Conservation (phyloP, 2,113 vertebrate species). For the Gadus chalcogrammus region DNA sequence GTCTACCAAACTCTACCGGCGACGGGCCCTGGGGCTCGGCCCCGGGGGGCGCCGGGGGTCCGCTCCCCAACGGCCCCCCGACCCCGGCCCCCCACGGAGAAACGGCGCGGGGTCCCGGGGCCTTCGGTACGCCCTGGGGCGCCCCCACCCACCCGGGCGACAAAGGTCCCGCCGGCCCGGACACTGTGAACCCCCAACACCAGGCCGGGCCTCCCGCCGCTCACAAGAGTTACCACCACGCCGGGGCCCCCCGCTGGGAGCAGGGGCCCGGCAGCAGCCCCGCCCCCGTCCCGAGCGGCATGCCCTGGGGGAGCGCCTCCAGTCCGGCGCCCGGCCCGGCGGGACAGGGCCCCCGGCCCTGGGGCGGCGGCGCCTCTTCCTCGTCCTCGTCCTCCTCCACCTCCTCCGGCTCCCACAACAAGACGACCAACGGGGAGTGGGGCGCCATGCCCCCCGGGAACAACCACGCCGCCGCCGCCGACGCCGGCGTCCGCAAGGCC, state of each 20-base stretch:
- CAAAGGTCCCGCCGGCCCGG: conserved; percentile 83
- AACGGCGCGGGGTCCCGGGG: conserved; percentile 69
- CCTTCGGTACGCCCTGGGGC: conserved; percentile 88
- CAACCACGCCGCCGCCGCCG: conserved; percentile 67
- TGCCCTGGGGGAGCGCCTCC: conserved; percentile 74
- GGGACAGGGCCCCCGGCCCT: conserved; percentile 75
- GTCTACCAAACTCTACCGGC: conserved; percentile 97
- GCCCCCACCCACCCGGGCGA: conserved; percentile 88
- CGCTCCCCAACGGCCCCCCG: conserved; percentile 82
- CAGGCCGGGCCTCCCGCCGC: conserved; percentile 79
- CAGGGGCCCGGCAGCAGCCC: conserved; percentile 68
- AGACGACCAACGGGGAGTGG: conserved; percentile 84
- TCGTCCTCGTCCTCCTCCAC: conserved; percentile 75
- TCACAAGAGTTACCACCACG: conserved; percentile 81
- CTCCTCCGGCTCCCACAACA: conserved; percentile 73
- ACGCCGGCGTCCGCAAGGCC: conserved; percentile 74
- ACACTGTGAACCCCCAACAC: conserved; percentile 95
- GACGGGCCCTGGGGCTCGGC: conserved; percentile 79
- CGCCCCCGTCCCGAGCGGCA: conserved; percentile 71
- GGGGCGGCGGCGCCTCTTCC: conserved; percentile 76
- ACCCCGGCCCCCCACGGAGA: conserved; percentile 29
- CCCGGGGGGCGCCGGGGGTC: conserved; percentile 60
- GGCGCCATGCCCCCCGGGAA: conserved; percentile 77
- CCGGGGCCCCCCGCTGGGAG: conserved; percentile 85
- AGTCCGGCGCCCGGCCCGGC: conserved; percentile 43